Conservation (phyloP, 2,113 vertebrate species). For the Phyllostomus discolor region DNA sequence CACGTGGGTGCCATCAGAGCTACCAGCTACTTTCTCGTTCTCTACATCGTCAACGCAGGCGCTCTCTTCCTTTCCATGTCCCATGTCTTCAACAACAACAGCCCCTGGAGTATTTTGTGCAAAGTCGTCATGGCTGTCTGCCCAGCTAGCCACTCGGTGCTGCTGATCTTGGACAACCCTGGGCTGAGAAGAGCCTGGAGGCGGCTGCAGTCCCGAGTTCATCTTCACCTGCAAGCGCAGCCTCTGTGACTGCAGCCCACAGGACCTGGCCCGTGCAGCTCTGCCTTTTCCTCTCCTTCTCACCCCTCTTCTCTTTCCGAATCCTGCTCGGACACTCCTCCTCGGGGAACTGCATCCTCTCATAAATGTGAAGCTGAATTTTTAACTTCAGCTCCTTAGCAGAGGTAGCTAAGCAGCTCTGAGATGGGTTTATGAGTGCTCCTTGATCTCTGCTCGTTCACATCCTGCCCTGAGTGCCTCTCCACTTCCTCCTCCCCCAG, state of each 20-base stretch:
- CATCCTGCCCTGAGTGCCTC: neutral
- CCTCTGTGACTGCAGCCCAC: neutral
- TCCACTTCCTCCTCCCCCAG: no score
- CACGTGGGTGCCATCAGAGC: conserved; percentile 54
- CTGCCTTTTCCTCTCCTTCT: neutral
- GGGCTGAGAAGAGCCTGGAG: conserved; percentile 56
- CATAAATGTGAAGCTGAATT: neutral
- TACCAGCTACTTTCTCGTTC: conserved; percentile 38
- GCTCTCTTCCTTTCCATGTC: conserved; percentile 29
- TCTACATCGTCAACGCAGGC: conserved; percentile 39
- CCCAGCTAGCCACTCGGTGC: conserved; percentile 45
- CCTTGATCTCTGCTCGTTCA: neutral
- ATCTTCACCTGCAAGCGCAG: neutral
- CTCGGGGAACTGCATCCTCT: neutral
- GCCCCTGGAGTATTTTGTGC: conserved; percentile 10
- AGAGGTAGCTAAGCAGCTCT: neutral
- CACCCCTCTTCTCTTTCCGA: neutral
- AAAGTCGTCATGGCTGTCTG: conserved; percentile 38
- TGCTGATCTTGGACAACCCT: conserved; percentile 53
- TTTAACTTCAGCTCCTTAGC: neutral
- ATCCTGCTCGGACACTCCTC: neutral
- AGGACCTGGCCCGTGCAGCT: neutral
- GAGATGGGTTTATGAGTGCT: neutral
- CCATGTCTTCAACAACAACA: neutral
- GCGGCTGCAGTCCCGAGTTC: neutral